Conservation (phyloP, 1,140 invertebrate species). For the Drosophila eugracilis region DNA sequence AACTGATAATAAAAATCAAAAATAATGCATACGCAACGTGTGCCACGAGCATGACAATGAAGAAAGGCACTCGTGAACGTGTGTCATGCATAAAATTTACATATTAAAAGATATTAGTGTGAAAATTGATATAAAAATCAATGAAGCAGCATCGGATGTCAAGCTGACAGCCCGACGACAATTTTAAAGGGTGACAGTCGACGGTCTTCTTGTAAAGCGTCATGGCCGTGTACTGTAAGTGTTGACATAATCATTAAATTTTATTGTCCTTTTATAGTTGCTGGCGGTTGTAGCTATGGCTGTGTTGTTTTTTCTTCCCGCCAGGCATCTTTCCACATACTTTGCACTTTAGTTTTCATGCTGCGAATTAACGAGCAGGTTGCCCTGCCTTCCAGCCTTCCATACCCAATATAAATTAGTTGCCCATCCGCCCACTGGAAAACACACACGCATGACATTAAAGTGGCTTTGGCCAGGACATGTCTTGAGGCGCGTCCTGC, state of each 20-base stretch:
- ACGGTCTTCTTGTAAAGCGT: conserved; percentile 67
- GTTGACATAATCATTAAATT: conserved; percentile 84
- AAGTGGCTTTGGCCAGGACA: conserved; percentile 53
- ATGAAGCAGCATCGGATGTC: conserved; percentile 58
- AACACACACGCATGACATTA: conserved; percentile 61
- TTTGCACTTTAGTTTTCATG: conserved; percentile 81
- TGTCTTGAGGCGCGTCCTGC: conserved; percentile 73
- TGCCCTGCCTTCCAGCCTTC: conserved; percentile 28
- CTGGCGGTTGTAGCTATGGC: conserved; percentile 20
- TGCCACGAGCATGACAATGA: conserved; percentile 31
- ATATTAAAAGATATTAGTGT: conserved; percentile 82
- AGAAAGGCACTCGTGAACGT: conserved; percentile 14
- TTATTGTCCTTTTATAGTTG: conserved; percentile 64
- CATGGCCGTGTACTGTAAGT: conserved; percentile 69
- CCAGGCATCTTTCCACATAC: conserved; percentile 51
- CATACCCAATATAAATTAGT: conserved; percentile 74
- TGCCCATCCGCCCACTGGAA: conserved; percentile 31
- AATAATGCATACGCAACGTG: conserved; percentile 66
- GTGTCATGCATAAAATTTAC: conserved; percentile 80
- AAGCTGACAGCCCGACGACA: conserved; percentile 33
- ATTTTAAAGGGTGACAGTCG: conserved; percentile 62
- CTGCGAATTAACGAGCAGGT: conserved; percentile 75
- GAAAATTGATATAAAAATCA: conserved; percentile 83
- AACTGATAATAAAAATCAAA: conserved; percentile 77
- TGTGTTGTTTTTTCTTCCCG: conserved; percentile 5